These are phyloP conservation scores for Petrolisthes manimaculis DNA, from an alignment of 2,888 invertebrate species.

Conservation along the genomic window DNA sequence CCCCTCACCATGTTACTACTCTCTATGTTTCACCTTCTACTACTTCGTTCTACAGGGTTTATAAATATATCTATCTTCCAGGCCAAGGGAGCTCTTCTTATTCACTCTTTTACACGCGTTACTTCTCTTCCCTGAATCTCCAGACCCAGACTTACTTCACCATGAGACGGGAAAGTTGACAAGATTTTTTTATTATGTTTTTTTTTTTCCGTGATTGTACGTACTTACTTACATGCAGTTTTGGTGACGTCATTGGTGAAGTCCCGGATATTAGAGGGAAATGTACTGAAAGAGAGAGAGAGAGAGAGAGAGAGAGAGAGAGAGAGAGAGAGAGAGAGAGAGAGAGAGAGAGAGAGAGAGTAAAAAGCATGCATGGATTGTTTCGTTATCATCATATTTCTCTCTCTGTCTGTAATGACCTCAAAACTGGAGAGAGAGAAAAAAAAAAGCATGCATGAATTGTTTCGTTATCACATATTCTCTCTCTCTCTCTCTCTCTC, in stretches of 20 bases:
- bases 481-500: conserved; percentile 1
- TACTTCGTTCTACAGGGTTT: too few relatives aligned
- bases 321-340: conserved; percentile 18
- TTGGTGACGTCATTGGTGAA: too few relatives aligned
- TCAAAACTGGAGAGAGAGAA: neutral
- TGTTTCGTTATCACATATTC: neutral
- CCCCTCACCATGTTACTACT: too few relatives aligned
- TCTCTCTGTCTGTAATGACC: neutral
- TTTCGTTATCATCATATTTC: neutral
- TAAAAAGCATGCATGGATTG: neutral
- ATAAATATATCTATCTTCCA: too few relatives aligned
- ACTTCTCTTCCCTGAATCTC: too few relatives aligned
- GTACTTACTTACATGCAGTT: neutral
- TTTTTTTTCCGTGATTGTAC: neutral
- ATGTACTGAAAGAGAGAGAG: neutral
- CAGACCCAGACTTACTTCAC: too few relatives aligned
- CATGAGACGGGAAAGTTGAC: neutral
- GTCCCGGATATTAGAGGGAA: too few relatives aligned
- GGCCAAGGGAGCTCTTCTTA: too few relatives aligned
- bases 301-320: neutral
- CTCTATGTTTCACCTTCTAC: too few relatives aligned
- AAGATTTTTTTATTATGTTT: neutral
- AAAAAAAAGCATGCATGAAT: neutral
- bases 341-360: conserved; percentile 18
- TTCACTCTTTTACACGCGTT: too few relatives aligned